Base-by-base conservation (phyloP, 92 coral and sea anemone genomes). In the Zoanthus solanderi region DNA sequence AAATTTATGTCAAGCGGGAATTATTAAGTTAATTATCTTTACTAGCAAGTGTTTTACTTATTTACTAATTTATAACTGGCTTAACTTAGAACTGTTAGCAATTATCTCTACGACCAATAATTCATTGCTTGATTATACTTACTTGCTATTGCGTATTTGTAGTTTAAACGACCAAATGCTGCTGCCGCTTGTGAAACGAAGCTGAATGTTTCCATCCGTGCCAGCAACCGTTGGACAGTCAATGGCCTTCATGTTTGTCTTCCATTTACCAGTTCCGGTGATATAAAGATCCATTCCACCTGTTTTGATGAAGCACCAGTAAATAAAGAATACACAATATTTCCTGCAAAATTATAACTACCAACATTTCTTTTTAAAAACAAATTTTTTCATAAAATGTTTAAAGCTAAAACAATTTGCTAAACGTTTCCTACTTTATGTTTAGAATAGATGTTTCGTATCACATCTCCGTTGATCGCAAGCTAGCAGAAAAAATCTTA, bases 111-210 rank as follows among this genome's bases (percentile, higher is more conserved):
- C 69, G 2, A 61, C 69, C 0, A 61, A 13, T 66, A 13, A 28
- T 18, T n/a, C 32, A 14, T 58, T 1, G 42, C 1, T 37, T 9
- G 2, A 69, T 37, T 7, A 5, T 30, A 86, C 98, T 78, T 69
- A 94, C 98, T 90, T 92, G 63, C 94, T 84, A 61, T 94, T 94
- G 68, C 95, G 92, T 56, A 93, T 93, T 76, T 94, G 98, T 31
- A 94, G 89, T 47, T 94, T 94, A 47, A 92, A 74, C 8, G 91
- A 94, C 98, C 95, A 94, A 32, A 77, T 72, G 56, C 89, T 88
- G 73, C 98, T 94, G 5, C 94, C 97, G 42, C 63, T 52, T 3
- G 78, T 52, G 78, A 94, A 94, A 47, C 94, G 76, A 71, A 94
- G 80, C 71, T 94, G 91, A 46, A 94, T 95, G 18, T 95, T 95